Evolutionary conservation across 2,113 vertebrate genomes (phyloP), one percentile per base, ranked within the genome.

Genomic region (Barnardius zonarius): DNA sequence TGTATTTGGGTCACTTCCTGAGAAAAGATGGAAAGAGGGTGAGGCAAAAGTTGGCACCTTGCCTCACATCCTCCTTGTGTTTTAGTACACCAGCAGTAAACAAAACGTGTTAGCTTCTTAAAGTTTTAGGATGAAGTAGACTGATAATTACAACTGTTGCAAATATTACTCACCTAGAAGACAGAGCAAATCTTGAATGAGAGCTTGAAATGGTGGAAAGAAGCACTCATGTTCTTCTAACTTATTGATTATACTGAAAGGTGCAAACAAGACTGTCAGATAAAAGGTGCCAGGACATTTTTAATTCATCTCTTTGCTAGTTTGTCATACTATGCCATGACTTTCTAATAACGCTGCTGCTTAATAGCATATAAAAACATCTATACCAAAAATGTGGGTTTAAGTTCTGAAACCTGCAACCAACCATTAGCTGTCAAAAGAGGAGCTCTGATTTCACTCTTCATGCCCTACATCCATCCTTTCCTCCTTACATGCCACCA

Each of bases 141-240:
- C n/a, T n/a, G n/a, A 24, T 70, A 88, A 72, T 93, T 75, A 89
- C 64, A 70, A 6, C 33, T 83, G 23, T 12, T 75, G 62, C 23
- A 87, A 90, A 14, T 54, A 44, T 43, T 52, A 79, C 97, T 98
- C 97, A 99, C 99, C 98, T 63, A 99, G 97, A 77, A 98, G 95
- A 64, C 96, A 76, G 59, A 99, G 98, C 43, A 99, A 95, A 11
- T 98, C 98, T 66, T 97, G 95, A 57, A 98, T 93, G 82, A 99
- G 98, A 62, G 96, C 97, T 48, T 98, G 98, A 97, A 99, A 99
- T 2, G 98, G 98, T 10, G 98, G 98, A 63, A 99, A 99, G 96
- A 99, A 99, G 85, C 98, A 97, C 6, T 99, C 98, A 0, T 99
- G 98, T 91, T 99, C 98, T 98, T 98, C 98, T 80, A 99, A 94